Evolutionary conservation across 1,140 invertebrate species (phyloP).

Genomic region (Mizuhopecten yessoensis): DNA sequence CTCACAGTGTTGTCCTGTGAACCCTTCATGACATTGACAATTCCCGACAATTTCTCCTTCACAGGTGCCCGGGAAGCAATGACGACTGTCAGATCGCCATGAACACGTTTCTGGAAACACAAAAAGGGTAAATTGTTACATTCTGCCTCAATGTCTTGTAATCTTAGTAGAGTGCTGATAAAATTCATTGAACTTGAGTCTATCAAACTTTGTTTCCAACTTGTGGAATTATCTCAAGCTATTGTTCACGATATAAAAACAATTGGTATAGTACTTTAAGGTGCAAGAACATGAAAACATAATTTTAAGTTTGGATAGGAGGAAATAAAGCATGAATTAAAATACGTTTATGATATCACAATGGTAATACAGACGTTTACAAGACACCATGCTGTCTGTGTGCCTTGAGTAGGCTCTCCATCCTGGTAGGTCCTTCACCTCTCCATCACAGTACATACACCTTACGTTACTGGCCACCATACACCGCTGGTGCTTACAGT

Average conservation of each 20-base stretch:
- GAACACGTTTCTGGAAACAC: conserved; percentile 41
- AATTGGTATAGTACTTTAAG: too few species aligned
- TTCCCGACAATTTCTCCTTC: conserved; percentile 16
- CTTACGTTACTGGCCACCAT: conserved; percentile 17
- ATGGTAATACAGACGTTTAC: neutral
- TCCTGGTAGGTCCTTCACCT: neutral
- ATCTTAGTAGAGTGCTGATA: too few species aligned
- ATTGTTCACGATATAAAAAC: too few species aligned
- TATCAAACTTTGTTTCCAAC: too few species aligned
- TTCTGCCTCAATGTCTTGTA: too few species aligned
- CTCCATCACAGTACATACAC: conserved; percentile 56
- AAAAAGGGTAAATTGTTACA: too few species aligned
- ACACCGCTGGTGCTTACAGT: conserved; percentile 48
- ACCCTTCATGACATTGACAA: conserved; percentile 9
- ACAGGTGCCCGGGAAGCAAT: conserved; percentile 43
- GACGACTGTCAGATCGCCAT: conserved; percentile 38
- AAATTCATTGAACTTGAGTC: too few species aligned
- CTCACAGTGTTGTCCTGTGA: conserved; percentile 28
- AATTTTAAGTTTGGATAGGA: too few species aligned
- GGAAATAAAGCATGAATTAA: too few species aligned
- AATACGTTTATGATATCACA: too few species aligned
- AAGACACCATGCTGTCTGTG: neutral
- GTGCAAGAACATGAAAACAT: too few species aligned
- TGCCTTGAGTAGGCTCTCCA: conserved; percentile 54
- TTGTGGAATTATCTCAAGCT: too few species aligned